These are phyloP conservation scores for Nothoprocta pentlandii DNA, from an alignment of 2,113 vertebrate species.

Conservation along the genomic window DNA sequence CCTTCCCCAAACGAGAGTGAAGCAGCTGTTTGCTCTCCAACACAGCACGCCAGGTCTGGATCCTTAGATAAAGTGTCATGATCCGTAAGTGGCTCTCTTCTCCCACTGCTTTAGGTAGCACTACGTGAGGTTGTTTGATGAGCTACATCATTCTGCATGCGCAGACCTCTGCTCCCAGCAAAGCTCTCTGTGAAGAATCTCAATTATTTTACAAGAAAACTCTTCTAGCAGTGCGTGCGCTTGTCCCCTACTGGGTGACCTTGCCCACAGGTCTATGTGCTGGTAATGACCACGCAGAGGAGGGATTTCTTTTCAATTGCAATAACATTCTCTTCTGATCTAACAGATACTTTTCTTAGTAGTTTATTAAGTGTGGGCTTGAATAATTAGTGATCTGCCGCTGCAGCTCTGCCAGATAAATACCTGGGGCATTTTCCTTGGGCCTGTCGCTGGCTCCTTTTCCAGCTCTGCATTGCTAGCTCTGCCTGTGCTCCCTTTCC, in stretches of 20 bases:
- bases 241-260: not conserved
- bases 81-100: not conserved
- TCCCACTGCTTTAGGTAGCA: not conserved
- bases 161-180: not conserved
- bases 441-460: not conserved
- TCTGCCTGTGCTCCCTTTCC: too few relatives aligned
- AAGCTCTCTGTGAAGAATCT: not conserved
- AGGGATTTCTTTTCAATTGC: not conserved
- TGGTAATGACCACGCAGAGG: not conserved
- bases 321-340: not conserved
- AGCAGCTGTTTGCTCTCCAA: not conserved
- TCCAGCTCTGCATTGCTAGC: not conserved
- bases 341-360: not conserved
- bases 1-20: not conserved
- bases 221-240: not conserved
- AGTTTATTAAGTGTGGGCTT: not conserved
- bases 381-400: not conserved
- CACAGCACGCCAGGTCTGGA: not conserved
- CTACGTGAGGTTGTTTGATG: rapidly evolving
- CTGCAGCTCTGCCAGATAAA: not conserved
- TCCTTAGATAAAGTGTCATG: not conserved
- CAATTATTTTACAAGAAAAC: not conserved
- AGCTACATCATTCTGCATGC: not conserved
- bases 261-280: not conserved
- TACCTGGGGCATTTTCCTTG: not conserved